A percentile compares a stretch with the other conserved stretches of the same genome.
These are phyloP conservation scores for Lutraria lutraria DNA, from an alignment of 2,888 invertebrate species.

Conservation along the genomic window DNA sequence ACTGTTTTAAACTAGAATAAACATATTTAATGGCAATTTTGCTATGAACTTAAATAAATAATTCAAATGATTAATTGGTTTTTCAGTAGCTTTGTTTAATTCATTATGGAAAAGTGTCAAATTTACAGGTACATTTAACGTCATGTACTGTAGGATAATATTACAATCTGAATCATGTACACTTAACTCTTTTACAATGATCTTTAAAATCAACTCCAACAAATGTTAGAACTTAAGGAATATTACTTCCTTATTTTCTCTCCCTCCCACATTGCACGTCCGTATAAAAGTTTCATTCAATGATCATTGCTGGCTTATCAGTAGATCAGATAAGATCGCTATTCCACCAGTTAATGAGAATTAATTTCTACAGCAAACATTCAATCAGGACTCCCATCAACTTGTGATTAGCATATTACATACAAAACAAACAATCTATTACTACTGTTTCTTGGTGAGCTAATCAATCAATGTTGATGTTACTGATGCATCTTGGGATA, in stretches of 20 bases:
- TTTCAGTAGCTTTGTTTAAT: too few species aligned
- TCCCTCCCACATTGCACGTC: neutral
- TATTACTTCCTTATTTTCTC: neutral
- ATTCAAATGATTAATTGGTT: too few species aligned
- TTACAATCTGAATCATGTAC: too few species aligned
- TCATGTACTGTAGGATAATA: too few species aligned
- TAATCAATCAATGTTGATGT: constrained; percentile 46
- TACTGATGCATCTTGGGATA: constrained; percentile 25
- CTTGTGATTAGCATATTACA: constrained; percentile 54
- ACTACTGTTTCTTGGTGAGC: constrained; percentile 27
- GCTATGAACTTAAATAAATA: too few species aligned
- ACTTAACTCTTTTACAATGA: too few species aligned
- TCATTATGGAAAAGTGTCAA: too few species aligned
- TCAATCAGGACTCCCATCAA: constrained; percentile 44
- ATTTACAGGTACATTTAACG: too few species aligned
- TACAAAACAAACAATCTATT: constrained; percentile 59
- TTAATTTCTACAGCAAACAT: constrained; percentile 51
- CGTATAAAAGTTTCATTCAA: neutral
- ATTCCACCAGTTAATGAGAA: constrained; percentile 41
- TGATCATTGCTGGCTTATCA: constrained; percentile 35
- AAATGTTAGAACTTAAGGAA: neutral
- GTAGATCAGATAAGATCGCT: constrained; percentile 38
- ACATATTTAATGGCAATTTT: too few species aligned
- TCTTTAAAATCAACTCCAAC: neutral
- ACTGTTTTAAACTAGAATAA: too few species aligned